Base-by-base conservation (phyloP, 2,797 vertebrate genomes). In the Acanthurus lineatus region DNA sequence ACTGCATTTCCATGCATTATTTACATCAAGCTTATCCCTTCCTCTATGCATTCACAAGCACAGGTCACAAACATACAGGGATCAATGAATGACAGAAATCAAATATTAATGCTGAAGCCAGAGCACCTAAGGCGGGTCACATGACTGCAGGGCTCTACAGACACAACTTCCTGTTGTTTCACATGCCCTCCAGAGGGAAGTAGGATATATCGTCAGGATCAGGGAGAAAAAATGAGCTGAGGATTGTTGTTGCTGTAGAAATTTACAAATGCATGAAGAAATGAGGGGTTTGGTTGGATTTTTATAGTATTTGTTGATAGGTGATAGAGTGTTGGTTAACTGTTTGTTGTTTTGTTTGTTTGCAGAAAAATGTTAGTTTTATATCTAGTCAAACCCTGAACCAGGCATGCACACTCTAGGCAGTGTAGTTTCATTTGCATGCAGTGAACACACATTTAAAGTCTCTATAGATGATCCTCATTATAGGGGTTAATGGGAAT, bases 1-100 rank as follows among this genome's bases (percentile, higher is more conserved):
- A 84, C 76, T 48, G 69, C 86, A 87, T 92, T 93, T 81, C 89
- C 90, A 92, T 95, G 86, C 89, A 94, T 94, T 94, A 94, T 95
- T 94, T 93, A 95, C 92, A 76, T 82, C 76, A 15, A 82, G 89
- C 90, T 92, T 90, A 89, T 84, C 74, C 86, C 35, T 74, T 74
- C 5, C 28, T 64, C 87, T 60, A 61, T 76, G 86, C 86, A 80
- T 91, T 90, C 86, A 79, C 83, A 60, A 74, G 77, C 69, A n/a
- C 78, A 35, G 89, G 89, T 89, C 84, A 86, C 90, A 90, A 91
- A 91, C 89, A 91, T 87, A 86, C 77, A 57, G 74, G 75, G 83
- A 93, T 92, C 90, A 88, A 90, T 93, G 86, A 91, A 86, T 88
- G 92, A 92, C 89, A 87, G 86, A 38, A 93, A 94, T 94, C 81